phyloP scores from a whole-genome alignment of 1,140 invertebrate species.

The Drosophila erecta region DNA sequence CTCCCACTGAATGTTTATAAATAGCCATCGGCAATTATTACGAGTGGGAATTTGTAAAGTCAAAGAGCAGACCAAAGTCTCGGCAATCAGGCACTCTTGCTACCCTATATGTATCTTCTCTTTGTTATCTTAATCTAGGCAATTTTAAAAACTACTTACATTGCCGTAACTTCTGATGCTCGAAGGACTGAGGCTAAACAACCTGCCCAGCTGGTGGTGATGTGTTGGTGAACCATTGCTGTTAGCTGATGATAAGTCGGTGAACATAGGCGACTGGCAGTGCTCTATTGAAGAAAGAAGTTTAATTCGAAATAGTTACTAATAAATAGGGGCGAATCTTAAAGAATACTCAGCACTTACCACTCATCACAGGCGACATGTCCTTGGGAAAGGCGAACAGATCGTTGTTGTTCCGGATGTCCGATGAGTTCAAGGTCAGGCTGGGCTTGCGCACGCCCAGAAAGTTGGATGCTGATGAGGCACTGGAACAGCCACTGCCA shows the following conservation, averaged over 20 bases:
- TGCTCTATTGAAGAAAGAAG: conserved; percentile 49
- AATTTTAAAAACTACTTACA: conserved; percentile 59
- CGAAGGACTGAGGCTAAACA: conserved; percentile 79
- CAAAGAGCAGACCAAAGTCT: not conserved
- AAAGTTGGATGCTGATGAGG: conserved; percentile 57
- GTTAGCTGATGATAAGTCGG: conserved; percentile 63
- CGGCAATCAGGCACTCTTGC: too few species aligned
- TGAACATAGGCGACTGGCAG: conserved; percentile 74
- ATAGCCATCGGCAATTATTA: conserved; percentile 44
- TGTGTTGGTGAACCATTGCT: conserved; percentile 70
- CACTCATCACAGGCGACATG: conserved; percentile 69
- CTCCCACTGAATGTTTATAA: conserved; percentile 30
- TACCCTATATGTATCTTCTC: not conserved
- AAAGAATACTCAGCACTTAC: conserved; percentile 20
- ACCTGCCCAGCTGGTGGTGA: conserved; percentile 69
- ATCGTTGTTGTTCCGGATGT: conserved; percentile 77
- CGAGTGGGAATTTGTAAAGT: conserved; percentile 45
- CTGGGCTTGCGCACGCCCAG: conserved; percentile 74
- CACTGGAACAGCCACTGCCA: conserved; percentile 34
- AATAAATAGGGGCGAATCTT: too few species aligned
- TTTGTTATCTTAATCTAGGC: not conserved
- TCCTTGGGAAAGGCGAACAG: conserved; percentile 81
- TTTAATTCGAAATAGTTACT: not conserved
- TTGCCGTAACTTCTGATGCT: conserved; percentile 76
- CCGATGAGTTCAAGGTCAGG: conserved; percentile 76